Evolutionary conservation across 2,888 invertebrate species (phyloP).

Genomic region (Anoncus sp.): DNA sequence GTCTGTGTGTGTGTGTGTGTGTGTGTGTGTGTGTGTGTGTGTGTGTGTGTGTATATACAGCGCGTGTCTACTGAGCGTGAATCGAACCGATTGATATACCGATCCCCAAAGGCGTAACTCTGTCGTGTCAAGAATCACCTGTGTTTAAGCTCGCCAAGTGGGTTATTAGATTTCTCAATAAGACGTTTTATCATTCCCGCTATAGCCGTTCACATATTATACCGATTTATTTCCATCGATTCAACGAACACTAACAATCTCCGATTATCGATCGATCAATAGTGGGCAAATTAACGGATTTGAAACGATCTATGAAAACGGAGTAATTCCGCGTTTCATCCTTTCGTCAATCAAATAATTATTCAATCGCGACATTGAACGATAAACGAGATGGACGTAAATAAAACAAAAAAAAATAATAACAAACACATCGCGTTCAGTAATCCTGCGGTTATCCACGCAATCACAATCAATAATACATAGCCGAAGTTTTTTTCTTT

Average conservation of each 20-base stretch:
- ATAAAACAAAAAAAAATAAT: not conserved
- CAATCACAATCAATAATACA: slow-evolving; percentile 37
- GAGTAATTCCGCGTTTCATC: not conserved
- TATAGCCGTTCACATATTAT: slow-evolving; percentile 31
- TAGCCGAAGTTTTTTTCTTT: slow-evolving; percentile 8
- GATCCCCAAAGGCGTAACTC: slow-evolving; percentile 15
- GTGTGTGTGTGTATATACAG: slow-evolving; percentile 2
- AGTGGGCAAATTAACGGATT: not conserved
- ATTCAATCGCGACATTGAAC: slow-evolving; percentile 15
- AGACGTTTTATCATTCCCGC: not conserved
- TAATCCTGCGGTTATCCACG: slow-evolving; percentile 44
- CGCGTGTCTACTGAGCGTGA: slow-evolving; percentile 30
- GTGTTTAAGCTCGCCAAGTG: slow-evolving; percentile 10
- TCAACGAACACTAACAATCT: slow-evolving; percentile 32
- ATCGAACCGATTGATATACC: slow-evolving; percentile 38
- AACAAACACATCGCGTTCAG: slow-evolving; percentile 40
- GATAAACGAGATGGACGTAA: slow-evolving; percentile 2
- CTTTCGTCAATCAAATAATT: slow-evolving; percentile 1
- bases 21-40: no score
- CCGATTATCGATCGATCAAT: slow-evolving; percentile 22
- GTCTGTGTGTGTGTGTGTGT: no score
- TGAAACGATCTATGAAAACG: slow-evolving; percentile 6
- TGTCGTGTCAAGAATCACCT: slow-evolving; percentile 1
- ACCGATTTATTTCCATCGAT: slow-evolving; percentile 25
- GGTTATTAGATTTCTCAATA: slow-evolving; percentile 46